Percentiles rank a stretch among this genome's conserved stretches.
These are phyloP conservation scores for Rhinopithecus roxellana DNA, from an alignment of 2,113 vertebrate species.

Conservation along the genomic window DNA sequence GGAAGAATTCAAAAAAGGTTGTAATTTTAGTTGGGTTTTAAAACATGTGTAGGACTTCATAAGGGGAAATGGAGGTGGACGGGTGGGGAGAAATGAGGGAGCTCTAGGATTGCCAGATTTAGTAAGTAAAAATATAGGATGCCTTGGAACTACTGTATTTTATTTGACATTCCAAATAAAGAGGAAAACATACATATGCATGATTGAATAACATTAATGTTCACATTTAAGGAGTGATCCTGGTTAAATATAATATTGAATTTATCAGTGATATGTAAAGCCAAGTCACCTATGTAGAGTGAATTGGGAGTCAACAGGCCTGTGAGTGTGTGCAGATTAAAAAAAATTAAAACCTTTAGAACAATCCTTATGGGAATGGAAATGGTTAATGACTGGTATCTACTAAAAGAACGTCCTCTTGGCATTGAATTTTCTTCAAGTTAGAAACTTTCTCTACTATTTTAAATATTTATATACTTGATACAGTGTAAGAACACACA, in stretches of 20 bases:
- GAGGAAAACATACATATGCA: background rate
- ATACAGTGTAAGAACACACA: background rate
- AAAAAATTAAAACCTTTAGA: background rate
- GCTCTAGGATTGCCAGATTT: background rate
- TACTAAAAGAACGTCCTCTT: background rate
- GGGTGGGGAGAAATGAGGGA: fast-evolving
- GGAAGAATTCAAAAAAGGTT: background rate
- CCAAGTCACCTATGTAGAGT: background rate
- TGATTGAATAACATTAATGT: background rate
- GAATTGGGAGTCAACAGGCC: background rate
- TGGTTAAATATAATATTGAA: background rate
- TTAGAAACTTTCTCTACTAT: background rate
- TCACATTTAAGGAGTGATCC: background rate
- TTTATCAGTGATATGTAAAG: background rate
- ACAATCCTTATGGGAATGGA: background rate
- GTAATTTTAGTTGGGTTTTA: background rate
- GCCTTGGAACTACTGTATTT: background rate
- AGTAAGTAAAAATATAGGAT: background rate
- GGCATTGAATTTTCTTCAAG: background rate
- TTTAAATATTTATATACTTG: background rate
- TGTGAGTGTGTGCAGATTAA: background rate
- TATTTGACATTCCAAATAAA: background rate
- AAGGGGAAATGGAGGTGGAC: fast-evolving
- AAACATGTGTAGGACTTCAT: background rate
- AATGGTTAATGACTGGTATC: background rate